These are phyloP conservation scores for Garrulus glandarius DNA, from an alignment of 2,797 vertebrate genomes.

Conservation along the genomic window DNA sequence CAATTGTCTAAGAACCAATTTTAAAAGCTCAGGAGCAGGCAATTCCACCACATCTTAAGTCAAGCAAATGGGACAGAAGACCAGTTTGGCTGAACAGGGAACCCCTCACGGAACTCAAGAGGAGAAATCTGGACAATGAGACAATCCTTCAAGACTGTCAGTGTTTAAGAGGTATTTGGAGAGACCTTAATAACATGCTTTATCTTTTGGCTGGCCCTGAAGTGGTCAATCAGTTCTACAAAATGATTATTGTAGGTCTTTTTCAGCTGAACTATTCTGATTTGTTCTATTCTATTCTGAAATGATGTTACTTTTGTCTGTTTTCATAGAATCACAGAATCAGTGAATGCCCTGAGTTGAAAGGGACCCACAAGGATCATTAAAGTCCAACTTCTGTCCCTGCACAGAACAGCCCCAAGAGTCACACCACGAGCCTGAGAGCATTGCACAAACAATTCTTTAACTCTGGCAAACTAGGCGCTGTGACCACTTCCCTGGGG, in stretches of 20 bases:
- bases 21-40: not conserved
- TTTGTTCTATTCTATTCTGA: not conserved
- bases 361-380: not conserved
- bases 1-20: not conserved
- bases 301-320: not conserved
- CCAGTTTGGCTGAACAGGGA: not conserved
- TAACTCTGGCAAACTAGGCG: not conserved
- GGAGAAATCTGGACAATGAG: not conserved
- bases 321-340: not conserved
- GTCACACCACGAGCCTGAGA: not conserved
- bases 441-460: not conserved
- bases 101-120: not conserved
- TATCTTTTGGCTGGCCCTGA: not conserved
- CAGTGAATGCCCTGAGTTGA: not conserved
- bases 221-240: not conserved
- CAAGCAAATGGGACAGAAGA: not conserved
- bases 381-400: not conserved
- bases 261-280: not conserved
- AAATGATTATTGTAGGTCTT: not conserved
- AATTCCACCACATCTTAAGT: not conserved
- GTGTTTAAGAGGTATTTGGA: not conserved
- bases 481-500: not conserved
- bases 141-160: not conserved
- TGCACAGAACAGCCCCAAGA: not conserved
- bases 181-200: not conserved